Percentiles rank a stretch among this genome's conserved stretches.
Evolutionary conservation across 64 coral and sea anemone genomes (phyloP).

Genomic region (Actinia tenebrosa): DNA sequence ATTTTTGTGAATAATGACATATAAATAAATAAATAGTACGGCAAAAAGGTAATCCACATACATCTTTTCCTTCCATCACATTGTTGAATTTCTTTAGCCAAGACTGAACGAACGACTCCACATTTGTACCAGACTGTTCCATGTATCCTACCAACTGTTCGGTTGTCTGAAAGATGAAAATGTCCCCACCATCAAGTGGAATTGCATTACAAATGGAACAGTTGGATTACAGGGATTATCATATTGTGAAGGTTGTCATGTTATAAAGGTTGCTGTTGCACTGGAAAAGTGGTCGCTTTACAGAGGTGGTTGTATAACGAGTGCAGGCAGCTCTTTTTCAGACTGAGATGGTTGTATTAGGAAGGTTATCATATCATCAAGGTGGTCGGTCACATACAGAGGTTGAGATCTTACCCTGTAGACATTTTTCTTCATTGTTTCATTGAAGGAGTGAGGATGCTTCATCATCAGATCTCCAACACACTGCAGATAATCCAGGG

Average conservation of each 20-base stretch:
- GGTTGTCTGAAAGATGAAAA: constrained; percentile 8
- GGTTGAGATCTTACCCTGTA: constrained; percentile 21
- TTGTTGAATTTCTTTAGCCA: constrained; percentile 36
- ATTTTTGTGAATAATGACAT: too few species aligned
- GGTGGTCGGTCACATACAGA: background rate
- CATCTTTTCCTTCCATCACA: constrained; percentile 40
- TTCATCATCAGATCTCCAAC: constrained; percentile 36
- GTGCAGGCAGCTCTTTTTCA: too few species aligned
- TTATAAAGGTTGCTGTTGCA: background rate
- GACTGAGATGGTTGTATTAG: background rate
- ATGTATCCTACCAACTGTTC: constrained; percentile 27
- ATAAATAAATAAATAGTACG: too few species aligned
- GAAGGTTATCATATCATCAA: background rate
- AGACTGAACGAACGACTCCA: background rate
- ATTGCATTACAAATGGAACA: background rate
- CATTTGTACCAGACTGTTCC: constrained; percentile 2
- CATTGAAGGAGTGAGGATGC: constrained; percentile 22
- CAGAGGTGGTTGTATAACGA: too few species aligned
- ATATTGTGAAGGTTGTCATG: background rate
- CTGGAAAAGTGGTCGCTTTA: background rate
- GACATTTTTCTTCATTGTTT: constrained; percentile 21
- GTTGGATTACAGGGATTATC: background rate
- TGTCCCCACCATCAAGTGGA: background rate
- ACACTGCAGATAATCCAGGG: constrained; percentile 33
- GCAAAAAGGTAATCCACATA: background rate